A percentile compares a stretch with the other conserved stretches of the same genome.
Evolutionary conservation across 2,797 vertebrate species (phyloP).

Genomic region (Gallirallus australis): DNA sequence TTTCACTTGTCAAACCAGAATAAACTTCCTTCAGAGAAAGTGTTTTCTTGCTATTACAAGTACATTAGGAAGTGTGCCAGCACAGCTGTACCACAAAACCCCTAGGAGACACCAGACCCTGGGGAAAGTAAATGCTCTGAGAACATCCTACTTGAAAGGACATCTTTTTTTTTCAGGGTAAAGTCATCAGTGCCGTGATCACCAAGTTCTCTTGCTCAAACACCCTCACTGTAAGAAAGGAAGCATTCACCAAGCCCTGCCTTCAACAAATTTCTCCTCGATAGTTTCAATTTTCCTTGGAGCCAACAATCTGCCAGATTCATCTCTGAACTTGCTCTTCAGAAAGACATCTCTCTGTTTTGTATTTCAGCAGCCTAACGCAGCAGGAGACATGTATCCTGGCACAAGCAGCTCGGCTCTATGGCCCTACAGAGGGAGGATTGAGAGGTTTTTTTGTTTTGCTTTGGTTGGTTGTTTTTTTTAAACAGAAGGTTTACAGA

Average conservation of each 20-base stretch:
- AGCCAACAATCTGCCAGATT: constrained; percentile 50
- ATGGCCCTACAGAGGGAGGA: background rate
- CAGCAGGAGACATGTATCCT: constrained; percentile 32
- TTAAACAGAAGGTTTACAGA: constrained; percentile 50
- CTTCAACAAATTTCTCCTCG: background rate
- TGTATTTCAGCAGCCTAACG: constrained; percentile 6
- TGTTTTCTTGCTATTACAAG: background rate
- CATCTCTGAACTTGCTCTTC: constrained; percentile 28
- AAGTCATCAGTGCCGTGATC: background rate
- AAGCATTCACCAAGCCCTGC: background rate
- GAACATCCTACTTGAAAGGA: constrained; percentile 1
- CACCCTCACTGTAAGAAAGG: background rate
- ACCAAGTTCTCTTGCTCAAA: constrained; percentile 1
- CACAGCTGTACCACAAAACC: constrained; percentile 46
- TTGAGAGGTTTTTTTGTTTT: constrained; percentile 15
- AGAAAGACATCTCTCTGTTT: constrained; percentile 31
- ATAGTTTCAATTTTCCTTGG: constrained; percentile 2
- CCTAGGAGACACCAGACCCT: constrained; percentile 16
- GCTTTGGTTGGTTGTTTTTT: background rate
- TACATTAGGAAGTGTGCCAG: constrained; percentile 40
- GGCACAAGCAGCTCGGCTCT: background rate
- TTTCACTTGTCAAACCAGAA: constrained; percentile 43
- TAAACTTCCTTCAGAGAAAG: constrained; percentile 52
- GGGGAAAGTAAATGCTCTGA: constrained; percentile 38
- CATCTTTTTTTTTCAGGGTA: constrained; percentile 18